Conservation (phyloP, 2,113 vertebrate genomes). For the Ciconia boyciana region DNA sequence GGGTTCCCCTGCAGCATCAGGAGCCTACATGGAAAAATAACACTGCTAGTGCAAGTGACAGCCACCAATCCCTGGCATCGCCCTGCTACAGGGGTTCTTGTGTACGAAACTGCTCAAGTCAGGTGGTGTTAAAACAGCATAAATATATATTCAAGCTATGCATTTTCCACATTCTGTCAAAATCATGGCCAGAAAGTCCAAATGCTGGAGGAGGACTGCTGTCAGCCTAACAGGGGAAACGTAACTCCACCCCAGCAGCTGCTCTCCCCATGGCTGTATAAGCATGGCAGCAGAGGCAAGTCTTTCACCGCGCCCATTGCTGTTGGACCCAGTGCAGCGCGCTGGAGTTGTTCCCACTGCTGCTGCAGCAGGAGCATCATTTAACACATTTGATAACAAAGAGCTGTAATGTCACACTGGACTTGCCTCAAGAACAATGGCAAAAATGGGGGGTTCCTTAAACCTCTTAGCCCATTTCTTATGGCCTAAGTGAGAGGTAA, state of each 20-base stretch:
- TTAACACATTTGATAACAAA: not conserved
- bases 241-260: not conserved
- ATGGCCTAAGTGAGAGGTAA: not conserved
- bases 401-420: not conserved
- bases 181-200: not conserved
- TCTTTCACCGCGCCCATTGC: not conserved
- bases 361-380: not conserved
- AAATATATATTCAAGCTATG: not conserved
- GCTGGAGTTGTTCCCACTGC: not conserved
- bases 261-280: not conserved
- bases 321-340: accelerated
- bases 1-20: not conserved
- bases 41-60: not conserved
- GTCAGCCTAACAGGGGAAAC: accelerated
- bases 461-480: not conserved
- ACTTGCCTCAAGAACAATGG: not conserved
- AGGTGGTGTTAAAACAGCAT: not conserved
- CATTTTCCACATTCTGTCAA: not conserved
- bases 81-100: not conserved
- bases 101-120: accelerated
- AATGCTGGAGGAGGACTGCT: not conserved
- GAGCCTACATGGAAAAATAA: not conserved
- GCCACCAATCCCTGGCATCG: not conserved
- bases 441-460: not conserved
- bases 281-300: not conserved